These are phyloP conservation scores for Eremobia ochroleuca DNA, from an alignment of 2,888 invertebrate species.

Conservation along the genomic window DNA sequence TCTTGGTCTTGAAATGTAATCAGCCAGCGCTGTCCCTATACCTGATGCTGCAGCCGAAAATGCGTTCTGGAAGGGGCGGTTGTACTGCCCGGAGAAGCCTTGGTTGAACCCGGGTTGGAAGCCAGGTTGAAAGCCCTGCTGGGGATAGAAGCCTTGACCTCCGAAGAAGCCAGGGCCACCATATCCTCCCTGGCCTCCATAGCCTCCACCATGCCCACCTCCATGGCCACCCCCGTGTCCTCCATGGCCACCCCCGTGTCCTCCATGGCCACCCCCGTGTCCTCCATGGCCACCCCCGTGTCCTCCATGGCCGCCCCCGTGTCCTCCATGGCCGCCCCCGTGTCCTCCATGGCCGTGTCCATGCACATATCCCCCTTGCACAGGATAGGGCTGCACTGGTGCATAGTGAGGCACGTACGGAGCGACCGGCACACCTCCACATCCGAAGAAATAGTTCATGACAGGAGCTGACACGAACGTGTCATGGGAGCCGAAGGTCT, in stretches of 20 bases:
- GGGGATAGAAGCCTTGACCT: constrained; percentile 59
- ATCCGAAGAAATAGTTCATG: constrained; percentile 86
- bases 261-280: constrained; percentile 64
- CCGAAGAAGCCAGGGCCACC: constrained; percentile 61
- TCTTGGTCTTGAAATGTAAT: constrained; percentile 82
- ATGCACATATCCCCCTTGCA: constrained; percentile 64
- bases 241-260: constrained; percentile 63
- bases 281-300: constrained; percentile 61
- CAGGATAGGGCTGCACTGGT: constrained; percentile 62
- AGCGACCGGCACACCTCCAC: constrained; percentile 70
- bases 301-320: constrained; percentile 65
- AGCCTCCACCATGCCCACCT: constrained; percentile 52
- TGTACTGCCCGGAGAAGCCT: constrained; percentile 56
- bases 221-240: constrained; percentile 62
- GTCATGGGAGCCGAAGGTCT: constrained; percentile 79
- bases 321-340: constrained; percentile 65
- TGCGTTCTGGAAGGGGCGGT: constrained; percentile 81
- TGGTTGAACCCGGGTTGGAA: constrained; percentile 53
- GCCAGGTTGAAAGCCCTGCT: constrained; percentile 56
- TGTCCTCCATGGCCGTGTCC: constrained; percentile 69
- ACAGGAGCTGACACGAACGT: constrained; percentile 86
- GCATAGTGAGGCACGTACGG: constrained; percentile 64
- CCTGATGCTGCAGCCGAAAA: constrained; percentile 88
- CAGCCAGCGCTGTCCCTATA: constrained; percentile 89
- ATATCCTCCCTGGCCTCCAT: constrained; percentile 65